Conservation (phyloP, 2,797 vertebrate species). For the Synanceia verrucosa region DNA sequence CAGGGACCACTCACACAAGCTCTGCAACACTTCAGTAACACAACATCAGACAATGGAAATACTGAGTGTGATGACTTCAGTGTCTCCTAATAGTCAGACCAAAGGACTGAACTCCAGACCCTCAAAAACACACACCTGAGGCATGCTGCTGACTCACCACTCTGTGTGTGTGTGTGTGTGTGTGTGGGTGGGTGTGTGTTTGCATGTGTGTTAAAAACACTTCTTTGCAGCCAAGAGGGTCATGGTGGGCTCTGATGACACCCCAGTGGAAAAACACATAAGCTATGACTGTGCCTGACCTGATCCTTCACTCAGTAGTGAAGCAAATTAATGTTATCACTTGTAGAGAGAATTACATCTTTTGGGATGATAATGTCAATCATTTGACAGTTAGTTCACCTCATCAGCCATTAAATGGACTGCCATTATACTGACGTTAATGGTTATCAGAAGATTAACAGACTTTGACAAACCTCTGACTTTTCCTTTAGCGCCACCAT, state of each 20-base stretch:
- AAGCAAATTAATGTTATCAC: constrained; percentile 37
- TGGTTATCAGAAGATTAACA: neutral
- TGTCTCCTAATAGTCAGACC: constrained; percentile 60
- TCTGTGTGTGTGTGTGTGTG: constrained; percentile 19
- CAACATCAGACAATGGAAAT: constrained; percentile 69
- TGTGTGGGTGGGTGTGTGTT: constrained; percentile 20
- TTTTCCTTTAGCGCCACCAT: neutral
- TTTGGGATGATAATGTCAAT: neutral
- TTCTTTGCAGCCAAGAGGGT: constrained; percentile 31
- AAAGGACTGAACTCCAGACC: constrained; percentile 60
- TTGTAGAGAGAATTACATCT: constrained; percentile 20
- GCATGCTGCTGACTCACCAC: constrained; percentile 61
- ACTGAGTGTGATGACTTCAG: constrained; percentile 63
- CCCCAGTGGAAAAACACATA: constrained; percentile 58
- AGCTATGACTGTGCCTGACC: constrained; percentile 48
- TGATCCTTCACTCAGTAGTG: constrained; percentile 19
- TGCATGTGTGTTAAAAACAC: constrained; percentile 41
- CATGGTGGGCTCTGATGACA: constrained; percentile 55
- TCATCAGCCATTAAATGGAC: neutral
- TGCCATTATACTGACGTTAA: neutral
- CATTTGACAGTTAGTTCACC: neutral
- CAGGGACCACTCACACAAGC: constrained; percentile 20
- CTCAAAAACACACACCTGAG: constrained; percentile 68
- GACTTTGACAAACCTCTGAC: neutral
- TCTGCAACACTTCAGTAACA: constrained; percentile 39